A percentile compares a stretch with the other conserved stretches of the same genome.
These are phyloP conservation scores for Caiman crocodilus DNA, from an alignment of 2,797 vertebrate species.

Conservation along the genomic window DNA sequence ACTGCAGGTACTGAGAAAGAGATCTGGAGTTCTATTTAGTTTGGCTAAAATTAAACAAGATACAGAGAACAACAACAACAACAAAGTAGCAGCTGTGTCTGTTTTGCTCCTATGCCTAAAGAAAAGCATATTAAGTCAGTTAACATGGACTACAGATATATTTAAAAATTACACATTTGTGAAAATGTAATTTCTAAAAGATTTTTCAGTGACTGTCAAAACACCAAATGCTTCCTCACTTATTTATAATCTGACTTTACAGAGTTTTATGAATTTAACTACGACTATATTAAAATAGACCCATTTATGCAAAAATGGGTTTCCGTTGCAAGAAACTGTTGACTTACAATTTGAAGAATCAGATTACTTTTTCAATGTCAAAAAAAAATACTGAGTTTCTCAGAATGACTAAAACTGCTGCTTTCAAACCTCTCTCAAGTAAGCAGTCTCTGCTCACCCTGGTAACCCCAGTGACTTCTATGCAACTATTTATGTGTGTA, in stretches of 20 bases:
- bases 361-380: neutral
- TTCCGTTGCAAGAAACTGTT: neutral
- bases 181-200: neutral
- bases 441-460: accelerated
- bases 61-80: no score
- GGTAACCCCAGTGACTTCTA: neutral
- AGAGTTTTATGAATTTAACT: slow-evolving; percentile 28
- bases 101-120: neutral
- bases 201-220: neutral
- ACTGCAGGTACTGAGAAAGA: neutral
- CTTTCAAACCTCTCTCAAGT: accelerated
- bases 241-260: neutral
- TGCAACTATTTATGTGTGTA: neutral
- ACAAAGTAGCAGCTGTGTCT: no score
- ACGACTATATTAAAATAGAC: neutral
- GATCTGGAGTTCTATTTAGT: neutral
- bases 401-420: neutral
- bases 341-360: neutral
- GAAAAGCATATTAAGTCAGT: neutral
- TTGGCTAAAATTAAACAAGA: neutral
- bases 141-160: neutral
- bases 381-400: neutral
- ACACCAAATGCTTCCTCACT: neutral
- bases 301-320: neutral
- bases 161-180: neutral